Conservation (phyloP, 2,113 vertebrate species). For the Lontra canadensis region DNA sequence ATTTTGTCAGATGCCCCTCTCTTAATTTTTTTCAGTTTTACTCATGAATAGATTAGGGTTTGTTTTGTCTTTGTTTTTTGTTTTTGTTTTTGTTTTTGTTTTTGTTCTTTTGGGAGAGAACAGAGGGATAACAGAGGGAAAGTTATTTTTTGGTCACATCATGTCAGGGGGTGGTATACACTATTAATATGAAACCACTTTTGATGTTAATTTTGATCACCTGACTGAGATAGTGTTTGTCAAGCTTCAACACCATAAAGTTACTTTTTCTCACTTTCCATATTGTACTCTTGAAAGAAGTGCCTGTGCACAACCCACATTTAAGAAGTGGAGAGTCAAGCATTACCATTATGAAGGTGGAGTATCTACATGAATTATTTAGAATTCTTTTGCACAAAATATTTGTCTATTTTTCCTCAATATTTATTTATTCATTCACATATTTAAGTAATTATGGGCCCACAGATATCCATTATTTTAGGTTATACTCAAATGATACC, state of each 20-base stretch:
- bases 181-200: not conserved
- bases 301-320: not conserved
- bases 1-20: not conserved
- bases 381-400: not conserved
- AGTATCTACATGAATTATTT: not conserved
- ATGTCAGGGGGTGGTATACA: not conserved
- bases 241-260: not conserved
- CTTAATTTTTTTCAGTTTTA: not conserved
- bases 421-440: not conserved
- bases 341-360: not conserved
- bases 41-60: not conserved
- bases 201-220: not conserved
- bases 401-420: not conserved
- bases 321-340: not conserved
- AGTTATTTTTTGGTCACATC: not conserved
- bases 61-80: not conserved
- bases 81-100: not conserved
- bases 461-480: not conserved
- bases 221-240: not conserved
- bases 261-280: not conserved
- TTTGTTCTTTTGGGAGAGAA: not conserved
- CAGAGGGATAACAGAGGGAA: not conserved
- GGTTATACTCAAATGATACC: not conserved
- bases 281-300: not conserved
- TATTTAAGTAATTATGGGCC: not conserved